Base-by-base conservation (phyloP, 1,140 invertebrate genomes). In the Mycetomoellerius zeteki region DNA sequence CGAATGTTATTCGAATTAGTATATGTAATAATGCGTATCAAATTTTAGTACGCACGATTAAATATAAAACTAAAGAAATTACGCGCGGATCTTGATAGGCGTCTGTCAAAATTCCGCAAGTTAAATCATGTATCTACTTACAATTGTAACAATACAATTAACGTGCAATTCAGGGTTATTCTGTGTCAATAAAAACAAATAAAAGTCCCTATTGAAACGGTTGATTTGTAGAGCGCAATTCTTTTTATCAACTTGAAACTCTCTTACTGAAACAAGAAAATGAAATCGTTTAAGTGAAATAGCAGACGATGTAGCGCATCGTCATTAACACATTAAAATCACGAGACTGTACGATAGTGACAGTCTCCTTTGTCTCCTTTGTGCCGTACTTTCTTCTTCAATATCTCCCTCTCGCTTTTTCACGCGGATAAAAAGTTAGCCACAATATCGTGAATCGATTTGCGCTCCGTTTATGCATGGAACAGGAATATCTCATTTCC, bases 401-500 rank as follows among this genome's bases (percentile, higher is more conserved):
- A 77, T 75, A 47, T 85, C 37, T 56, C 67, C 64, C 27, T 72
- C 81, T 85, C 50, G 72, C 52, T 72, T 88, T 88, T 88, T 76
- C 89, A 37, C 72, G 62, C 71, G 58, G 64, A 37, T 77, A 62
- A 58, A 82, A 62, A 62, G 86, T 71, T 64, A 85, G 60, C 52
- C 77, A 84, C 60, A 33, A 77, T 43, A 58, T 8, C 33, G 16
- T 19, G 24, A 52, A 58, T 52, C n/a, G 30, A 43, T 30, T 84
- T 37, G 30, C 56, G 72, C 56, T 80, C 30, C 43, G 30, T 64
- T 77, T 73, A 37, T 21, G 37, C 47, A 37, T 30, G 4, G 5
- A 89, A 87, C 27, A 24, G 50, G 62, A 65, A 58, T 50, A 2
- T 16, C 50, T 91, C 71, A 91, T 82, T 91, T 90, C 91, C 93